Base-by-base conservation (phyloP, 1,140 invertebrate species). In the Pectinophora gossypiella region DNA sequence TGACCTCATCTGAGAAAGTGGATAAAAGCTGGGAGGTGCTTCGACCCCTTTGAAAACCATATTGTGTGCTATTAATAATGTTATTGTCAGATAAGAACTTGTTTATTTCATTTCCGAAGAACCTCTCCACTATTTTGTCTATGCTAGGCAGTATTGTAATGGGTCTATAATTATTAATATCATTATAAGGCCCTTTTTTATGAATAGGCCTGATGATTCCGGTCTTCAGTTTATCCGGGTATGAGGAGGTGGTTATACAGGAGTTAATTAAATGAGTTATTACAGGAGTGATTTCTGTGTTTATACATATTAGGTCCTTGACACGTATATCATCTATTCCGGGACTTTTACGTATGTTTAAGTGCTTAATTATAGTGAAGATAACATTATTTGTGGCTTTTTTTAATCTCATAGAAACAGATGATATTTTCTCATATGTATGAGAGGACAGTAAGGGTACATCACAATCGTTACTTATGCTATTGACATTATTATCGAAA, bases 401-500 rank as follows among this genome's bases (percentile, higher is more conserved):
- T 43, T 18, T 19, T n/a, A 43, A 3, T 43, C 40, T 43, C 40
- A 43, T 43, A 2, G 16, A 19, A 5, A 19, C 19, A 5, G 15
- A 3, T 9, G 40, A 16, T 7, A 13, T 7, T 15, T 3, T n/a
- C n/a, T 21, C 2, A 20, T 46, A 46, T 3, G 19, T 7, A 18
- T 3, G 2, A 19, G 7, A 4, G 19, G 15, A 5, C 3, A 46
- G 12, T 46, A 46, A 15, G 4, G 44, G 44, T 23, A 15, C 13
- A 19, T 44, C 44, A 16, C 44, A 46, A 16, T 23, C 7, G 4
- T 5, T 2, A 23, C 44, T 10, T 5, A 23, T 23, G 4, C 22
- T 46, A 22, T 46, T 46, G 3, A 46, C 44, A 23, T 23, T 46
- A 15, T 22, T n/a, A 10, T 23, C n/a, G 21, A 46, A 46, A 23